Conservation (phyloP, 2,888 invertebrate genomes). For the Drosophila nr. medialis region DNA sequence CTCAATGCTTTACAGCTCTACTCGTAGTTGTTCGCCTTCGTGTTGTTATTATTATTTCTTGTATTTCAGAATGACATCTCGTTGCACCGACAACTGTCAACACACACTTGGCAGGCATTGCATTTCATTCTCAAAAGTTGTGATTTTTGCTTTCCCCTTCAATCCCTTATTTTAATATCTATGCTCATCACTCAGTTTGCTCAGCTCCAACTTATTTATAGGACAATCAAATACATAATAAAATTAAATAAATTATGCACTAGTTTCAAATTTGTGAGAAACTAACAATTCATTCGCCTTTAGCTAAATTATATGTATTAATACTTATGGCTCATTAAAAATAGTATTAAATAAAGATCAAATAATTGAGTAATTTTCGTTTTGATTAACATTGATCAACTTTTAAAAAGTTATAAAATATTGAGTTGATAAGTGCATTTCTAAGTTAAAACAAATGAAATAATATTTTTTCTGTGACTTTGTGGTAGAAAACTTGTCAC, state of each 20-base stretch:
- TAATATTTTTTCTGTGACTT: not conserved
- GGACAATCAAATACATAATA: not conserved
- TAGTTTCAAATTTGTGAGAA: not conserved
- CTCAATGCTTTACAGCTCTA: constrained; percentile 28
- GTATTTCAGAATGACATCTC: constrained; percentile 72
- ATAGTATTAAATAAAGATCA: not conserved
- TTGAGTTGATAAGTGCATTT: not conserved
- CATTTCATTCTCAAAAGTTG: constrained; percentile 51
- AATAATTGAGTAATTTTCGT: not conserved
- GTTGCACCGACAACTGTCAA: constrained; percentile 79
- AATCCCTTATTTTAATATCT: not conserved
- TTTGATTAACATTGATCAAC: not conserved
- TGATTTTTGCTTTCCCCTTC: not conserved
- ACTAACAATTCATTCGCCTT: not conserved
- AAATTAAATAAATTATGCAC: not conserved
- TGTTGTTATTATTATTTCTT: constrained; percentile 49
- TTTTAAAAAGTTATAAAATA: accelerated
- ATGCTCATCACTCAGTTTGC: not conserved
- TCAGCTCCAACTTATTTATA: not conserved
- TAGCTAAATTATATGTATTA: not conserved
- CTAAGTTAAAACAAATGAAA: not conserved
- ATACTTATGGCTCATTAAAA: not conserved
- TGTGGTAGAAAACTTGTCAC: not conserved
- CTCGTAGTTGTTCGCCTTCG: constrained; percentile 32
- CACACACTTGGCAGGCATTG: constrained; percentile 80